These are phyloP conservation scores for Eptatretus burgeri DNA, from an alignment of 2,113 vertebrate genomes.

Conservation along the genomic window DNA sequence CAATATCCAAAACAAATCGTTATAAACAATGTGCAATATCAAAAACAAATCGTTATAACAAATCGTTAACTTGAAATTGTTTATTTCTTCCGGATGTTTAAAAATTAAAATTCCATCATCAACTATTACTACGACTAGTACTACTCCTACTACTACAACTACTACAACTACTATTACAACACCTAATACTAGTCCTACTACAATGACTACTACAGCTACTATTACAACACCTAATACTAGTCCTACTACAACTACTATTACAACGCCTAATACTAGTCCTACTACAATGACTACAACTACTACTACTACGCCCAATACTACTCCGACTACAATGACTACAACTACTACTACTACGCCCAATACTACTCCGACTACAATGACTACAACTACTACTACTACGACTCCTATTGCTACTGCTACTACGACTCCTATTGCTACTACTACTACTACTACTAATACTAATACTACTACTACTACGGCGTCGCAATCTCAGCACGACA, in stretches of 20 bases:
- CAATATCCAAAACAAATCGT: no score
- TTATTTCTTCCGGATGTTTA: no score
- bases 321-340: neutral
- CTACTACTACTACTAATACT: neutral
- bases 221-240: neutral
- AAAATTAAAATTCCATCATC: neutral
- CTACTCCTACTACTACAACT: neutral
- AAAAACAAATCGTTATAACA: no score
- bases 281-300: neutral
- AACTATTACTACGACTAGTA: neutral
- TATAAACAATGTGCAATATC: no score
- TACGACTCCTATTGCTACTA: neutral
- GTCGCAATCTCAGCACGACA: no score
- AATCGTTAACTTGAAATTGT: no score
- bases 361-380: neutral
- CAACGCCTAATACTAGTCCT: neutral
- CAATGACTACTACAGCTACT: neutral
- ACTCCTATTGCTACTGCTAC: neutral
- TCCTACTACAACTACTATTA: conserved; percentile 2
- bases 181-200: neutral
- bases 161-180: neutral
- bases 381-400: conserved; percentile 1
- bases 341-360: neutral
- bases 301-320: neutral
- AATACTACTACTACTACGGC: neutral